Conservation (phyloP, 2,113 vertebrate genomes). For the Halichoeres trimaculatus region DNA sequence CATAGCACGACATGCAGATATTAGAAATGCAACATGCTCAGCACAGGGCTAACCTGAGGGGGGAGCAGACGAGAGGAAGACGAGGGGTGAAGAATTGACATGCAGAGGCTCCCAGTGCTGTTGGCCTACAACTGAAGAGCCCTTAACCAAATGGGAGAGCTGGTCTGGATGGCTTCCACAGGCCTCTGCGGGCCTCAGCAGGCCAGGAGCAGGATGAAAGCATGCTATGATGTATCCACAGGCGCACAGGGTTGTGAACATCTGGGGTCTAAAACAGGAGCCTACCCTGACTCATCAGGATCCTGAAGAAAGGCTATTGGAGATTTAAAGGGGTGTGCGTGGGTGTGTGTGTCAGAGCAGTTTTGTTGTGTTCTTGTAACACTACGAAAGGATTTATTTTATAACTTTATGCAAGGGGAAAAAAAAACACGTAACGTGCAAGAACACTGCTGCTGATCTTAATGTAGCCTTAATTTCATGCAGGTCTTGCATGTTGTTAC, state of each 20-base stretch:
- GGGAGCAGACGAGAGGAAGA: slow-evolving; percentile 13
- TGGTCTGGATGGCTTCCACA: slow-evolving; percentile 51
- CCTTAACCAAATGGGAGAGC: slow-evolving; percentile 66
- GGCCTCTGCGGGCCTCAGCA: slow-evolving; percentile 56
- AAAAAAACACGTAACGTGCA: slow-evolving; percentile 3
- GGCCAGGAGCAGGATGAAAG: slow-evolving; percentile 58
- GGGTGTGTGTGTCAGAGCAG: neutral
- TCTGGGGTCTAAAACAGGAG: slow-evolving; percentile 58
- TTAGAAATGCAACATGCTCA: slow-evolving; percentile 49
- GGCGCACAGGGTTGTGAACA: slow-evolving; percentile 41
- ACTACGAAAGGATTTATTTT: neutral
- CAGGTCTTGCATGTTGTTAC: neutral
- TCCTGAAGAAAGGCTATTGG: slow-evolving; percentile 22
- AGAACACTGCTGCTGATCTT: slow-evolving; percentile 7
- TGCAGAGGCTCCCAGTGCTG: slow-evolving; percentile 53
- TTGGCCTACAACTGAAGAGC: slow-evolving; percentile 62
- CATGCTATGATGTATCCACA: slow-evolving; percentile 53
- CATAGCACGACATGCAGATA: slow-evolving; percentile 49
- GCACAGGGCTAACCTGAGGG: slow-evolving; percentile 29
- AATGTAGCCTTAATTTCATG: slow-evolving; percentile 8
- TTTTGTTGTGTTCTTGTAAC: neutral
- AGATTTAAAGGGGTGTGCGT: slow-evolving; percentile 22
- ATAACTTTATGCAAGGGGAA: neutral
- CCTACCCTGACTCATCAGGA: slow-evolving; percentile 34
- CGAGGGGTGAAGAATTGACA: slow-evolving; percentile 44